Evolutionary conservation across 2,797 vertebrate species (phyloP).

Genomic region (Astyanax mexicanus): DNA sequence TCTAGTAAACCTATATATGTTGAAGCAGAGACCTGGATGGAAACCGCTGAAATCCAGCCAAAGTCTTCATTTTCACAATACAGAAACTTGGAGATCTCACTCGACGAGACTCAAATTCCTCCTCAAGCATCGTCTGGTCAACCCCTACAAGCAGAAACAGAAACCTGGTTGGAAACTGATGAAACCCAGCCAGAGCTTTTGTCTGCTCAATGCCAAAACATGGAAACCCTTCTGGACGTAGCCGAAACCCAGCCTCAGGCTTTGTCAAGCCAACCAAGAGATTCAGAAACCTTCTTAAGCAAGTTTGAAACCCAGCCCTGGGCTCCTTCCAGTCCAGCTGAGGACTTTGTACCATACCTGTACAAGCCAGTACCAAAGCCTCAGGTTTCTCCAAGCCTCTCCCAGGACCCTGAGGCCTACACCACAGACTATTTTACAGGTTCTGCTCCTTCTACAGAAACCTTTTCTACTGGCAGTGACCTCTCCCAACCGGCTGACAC

Average conservation of each 20-base stretch:
- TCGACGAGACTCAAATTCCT: not conserved
- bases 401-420: constrained; percentile 7
- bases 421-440: constrained; percentile 19
- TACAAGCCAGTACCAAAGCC: constrained; percentile 6
- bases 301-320: not conserved
- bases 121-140: not conserved
- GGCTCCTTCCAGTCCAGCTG: not conserved
- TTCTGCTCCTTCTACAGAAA: constrained; percentile 52
- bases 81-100: not conserved
- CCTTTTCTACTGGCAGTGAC: constrained; percentile 53
- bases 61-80: not conserved
- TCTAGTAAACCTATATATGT: too few species aligned
- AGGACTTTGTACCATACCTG: constrained; percentile 10
- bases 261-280: too few species aligned
- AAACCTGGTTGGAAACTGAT: not conserved
- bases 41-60: not conserved
- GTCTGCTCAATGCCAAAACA: not conserved
- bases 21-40: too few species aligned
- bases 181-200: not conserved
- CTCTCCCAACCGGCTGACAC: constrained; percentile 56
- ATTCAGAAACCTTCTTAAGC: not conserved
- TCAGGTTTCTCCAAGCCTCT: not conserved
- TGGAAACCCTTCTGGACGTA: not conserved
- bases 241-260: not conserved
- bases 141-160: not conserved